Percentiles rank a stretch among this genome's conserved stretches.
phyloP scores from a whole-genome alignment of 2,113 vertebrate species.

The Vireo altiloquus region DNA sequence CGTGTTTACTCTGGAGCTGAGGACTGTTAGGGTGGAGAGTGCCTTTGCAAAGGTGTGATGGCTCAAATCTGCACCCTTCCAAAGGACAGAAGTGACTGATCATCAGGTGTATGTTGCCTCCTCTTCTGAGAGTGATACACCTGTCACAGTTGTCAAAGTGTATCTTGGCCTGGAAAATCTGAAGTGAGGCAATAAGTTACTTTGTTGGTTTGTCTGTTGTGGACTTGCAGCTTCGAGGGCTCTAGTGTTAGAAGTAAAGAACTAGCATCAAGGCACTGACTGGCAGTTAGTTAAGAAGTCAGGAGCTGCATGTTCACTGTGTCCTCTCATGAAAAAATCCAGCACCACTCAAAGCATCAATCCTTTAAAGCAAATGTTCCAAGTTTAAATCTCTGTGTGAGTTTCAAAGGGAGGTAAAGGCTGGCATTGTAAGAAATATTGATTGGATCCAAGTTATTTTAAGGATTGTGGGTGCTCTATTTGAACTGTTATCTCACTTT shows the following conservation, averaged over 20 bases:
- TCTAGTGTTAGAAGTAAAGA: background rate
- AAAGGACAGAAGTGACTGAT: background rate
- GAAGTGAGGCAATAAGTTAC: background rate
- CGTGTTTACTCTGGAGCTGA: rapidly evolving
- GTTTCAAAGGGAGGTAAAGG: background rate
- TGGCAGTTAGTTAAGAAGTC: background rate
- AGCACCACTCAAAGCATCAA: background rate
- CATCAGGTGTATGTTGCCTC: background rate
- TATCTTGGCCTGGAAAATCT: background rate
- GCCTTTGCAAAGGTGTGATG: rapidly evolving
- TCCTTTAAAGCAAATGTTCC: background rate
- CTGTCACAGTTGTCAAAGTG: background rate
- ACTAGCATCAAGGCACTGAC: no score
- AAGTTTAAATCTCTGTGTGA: background rate
- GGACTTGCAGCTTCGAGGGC: background rate
- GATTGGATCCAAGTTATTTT: background rate
- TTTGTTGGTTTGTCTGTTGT: background rate
- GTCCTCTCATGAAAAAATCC: background rate
- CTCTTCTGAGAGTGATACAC: background rate
- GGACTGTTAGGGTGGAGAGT: background rate
- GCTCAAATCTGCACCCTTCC: background rate
- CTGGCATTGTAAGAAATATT: background rate
- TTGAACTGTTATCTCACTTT: background rate
- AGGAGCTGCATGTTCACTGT: background rate
- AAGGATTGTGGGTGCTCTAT: background rate